phyloP scores from a whole-genome alignment of 2,888 invertebrate species.

The Argyra leucocephala region DNA sequence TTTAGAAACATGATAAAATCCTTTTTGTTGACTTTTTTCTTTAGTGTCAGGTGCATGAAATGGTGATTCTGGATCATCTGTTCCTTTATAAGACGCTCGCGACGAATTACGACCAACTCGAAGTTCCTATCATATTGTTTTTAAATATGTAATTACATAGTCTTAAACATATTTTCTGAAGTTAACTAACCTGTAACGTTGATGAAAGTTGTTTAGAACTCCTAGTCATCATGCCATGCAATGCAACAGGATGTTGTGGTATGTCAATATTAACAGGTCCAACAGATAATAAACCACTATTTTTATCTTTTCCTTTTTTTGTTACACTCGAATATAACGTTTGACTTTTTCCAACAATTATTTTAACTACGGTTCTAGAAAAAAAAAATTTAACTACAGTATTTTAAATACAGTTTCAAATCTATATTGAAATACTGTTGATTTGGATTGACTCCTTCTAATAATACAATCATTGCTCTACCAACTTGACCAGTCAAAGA shows the following conservation, averaged over 20 bases:
- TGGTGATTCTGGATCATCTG: slow-evolving; percentile 50
- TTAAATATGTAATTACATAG: neutral
- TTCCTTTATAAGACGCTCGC: slow-evolving; percentile 55
- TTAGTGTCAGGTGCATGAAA: slow-evolving; percentile 37
- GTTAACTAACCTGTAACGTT: slow-evolving; percentile 63
- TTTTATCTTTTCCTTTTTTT: slow-evolving; percentile 65
- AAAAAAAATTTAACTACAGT: slow-evolving; percentile 11
- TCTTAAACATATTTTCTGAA: neutral
- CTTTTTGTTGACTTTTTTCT: slow-evolving; percentile 32
- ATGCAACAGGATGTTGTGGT: slow-evolving; percentile 94
- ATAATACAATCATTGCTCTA: slow-evolving; percentile 78
- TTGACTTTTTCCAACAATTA: slow-evolving; percentile 85
- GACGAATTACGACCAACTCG: slow-evolving; percentile 73
- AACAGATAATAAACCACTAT: slow-evolving; percentile 70
- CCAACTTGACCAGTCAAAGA: slow-evolving; percentile 84
- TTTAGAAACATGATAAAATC: slow-evolving; percentile 30
- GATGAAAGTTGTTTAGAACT: slow-evolving; percentile 87
- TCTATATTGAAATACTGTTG: slow-evolving; percentile 59
- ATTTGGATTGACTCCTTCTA: slow-evolving; percentile 82
- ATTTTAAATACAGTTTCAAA: too few relatives aligned
- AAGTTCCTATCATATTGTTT: slow-evolving; percentile 51
- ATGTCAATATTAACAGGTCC: slow-evolving; percentile 90
- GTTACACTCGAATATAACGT: slow-evolving; percentile 80
- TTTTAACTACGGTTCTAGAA: slow-evolving; percentile 79
- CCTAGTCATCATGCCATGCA: slow-evolving; percentile 96